phyloP scores from a whole-genome alignment of 2,113 vertebrate species.

The Pygoscelis antarcticus region DNA sequence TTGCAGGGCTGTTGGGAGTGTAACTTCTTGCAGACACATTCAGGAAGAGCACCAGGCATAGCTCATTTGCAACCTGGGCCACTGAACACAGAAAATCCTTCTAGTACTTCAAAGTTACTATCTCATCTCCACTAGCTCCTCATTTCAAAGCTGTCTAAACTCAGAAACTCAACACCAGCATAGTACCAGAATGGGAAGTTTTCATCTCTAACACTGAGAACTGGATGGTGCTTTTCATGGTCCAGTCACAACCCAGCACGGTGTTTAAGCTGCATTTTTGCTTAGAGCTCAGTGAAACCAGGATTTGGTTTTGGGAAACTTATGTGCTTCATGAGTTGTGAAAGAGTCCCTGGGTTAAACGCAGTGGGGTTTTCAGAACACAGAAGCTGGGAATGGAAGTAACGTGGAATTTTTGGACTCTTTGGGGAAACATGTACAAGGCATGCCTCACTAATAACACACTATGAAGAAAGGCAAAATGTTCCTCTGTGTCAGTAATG shows the following conservation, averaged over 20 bases:
- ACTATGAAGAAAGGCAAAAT: background rate
- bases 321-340: constrained; percentile 36
- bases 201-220: background rate
- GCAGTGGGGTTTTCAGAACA: background rate
- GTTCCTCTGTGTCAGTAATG: constrained; percentile 15
- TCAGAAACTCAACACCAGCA: background rate
- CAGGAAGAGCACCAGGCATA: background rate
- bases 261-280: background rate
- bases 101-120: background rate
- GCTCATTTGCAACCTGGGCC: background rate
- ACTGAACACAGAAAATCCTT: background rate
- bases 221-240: background rate
- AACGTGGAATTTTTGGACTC: constrained; percentile 1
- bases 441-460: constrained; percentile 41
- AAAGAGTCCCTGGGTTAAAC: constrained; percentile 22
- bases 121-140: background rate
- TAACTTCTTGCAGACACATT: background rate
- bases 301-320: background rate
- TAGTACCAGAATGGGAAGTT: background rate
- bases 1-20: background rate
- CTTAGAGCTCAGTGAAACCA: constrained; percentile 33
- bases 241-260: background rate
- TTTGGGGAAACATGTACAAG: constrained; percentile 35
- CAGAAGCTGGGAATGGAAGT: background rate
- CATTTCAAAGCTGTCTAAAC: background rate